A percentile compares a stretch with the other conserved stretches of the same genome.
These are phyloP conservation scores for Fringilla coelebs DNA, from an alignment of 2,797 vertebrate genomes.

Conservation along the genomic window DNA sequence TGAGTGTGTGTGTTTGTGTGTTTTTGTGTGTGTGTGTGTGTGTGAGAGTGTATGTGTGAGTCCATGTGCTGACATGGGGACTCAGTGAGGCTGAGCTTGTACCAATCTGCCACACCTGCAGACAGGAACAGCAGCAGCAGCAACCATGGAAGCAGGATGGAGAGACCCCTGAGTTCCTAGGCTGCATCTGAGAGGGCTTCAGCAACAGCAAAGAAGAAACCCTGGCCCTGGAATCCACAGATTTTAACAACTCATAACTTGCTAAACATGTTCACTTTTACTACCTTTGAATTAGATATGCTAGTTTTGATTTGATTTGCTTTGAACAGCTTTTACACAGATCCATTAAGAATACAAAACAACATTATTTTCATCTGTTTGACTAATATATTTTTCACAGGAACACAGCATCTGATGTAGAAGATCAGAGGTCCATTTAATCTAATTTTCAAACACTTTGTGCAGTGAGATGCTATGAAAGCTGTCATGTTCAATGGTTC, in stretches of 20 bases:
- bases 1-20: not conserved
- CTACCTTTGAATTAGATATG: not conserved
- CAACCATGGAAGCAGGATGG: not conserved
- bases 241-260: not conserved
- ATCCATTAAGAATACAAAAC: slow-evolving; percentile 53
- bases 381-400: slow-evolving; percentile 28
- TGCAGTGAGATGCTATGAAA: slow-evolving; percentile 12
- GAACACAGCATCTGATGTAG: slow-evolving; percentile 36
- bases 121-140: not conserved
- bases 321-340: slow-evolving; percentile 37
- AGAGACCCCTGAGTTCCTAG: not conserved
- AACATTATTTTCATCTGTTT: slow-evolving; percentile 36
- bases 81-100: too few species aligned
- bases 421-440: slow-evolving; percentile 52
- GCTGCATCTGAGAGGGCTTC: not conserved
- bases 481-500: not conserved
- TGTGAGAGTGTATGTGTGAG: fast-evolving
- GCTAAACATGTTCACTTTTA: not conserved
- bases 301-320: slow-evolving; percentile 15
- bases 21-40: not conserved
- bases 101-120: not conserved
- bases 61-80: fast-evolving
- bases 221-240: not conserved
- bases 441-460: slow-evolving; percentile 43
- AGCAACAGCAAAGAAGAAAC: not conserved